Evolutionary conservation across 2,113 vertebrate genomes (phyloP).

Genomic region (Platysteira castanea): DNA sequence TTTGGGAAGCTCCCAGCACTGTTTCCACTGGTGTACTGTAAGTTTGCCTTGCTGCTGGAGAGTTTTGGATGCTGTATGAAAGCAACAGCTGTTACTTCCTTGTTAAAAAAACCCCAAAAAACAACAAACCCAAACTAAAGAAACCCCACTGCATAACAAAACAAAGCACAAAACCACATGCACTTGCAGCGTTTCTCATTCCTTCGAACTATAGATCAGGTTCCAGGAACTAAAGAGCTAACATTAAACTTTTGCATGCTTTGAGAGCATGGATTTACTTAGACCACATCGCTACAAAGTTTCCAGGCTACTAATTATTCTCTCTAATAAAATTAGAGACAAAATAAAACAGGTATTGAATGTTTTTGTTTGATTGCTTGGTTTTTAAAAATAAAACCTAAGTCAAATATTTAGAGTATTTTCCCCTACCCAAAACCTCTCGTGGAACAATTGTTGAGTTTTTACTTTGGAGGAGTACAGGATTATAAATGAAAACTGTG

Average conservation of each 20-base stretch:
- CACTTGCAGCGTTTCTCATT: constrained; percentile 32
- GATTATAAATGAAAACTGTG: not conserved
- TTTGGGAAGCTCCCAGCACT: not conserved
- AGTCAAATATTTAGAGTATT: not conserved
- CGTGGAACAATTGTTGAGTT: not conserved
- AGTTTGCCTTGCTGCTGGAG: not conserved
- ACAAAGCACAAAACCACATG: constrained; percentile 39
- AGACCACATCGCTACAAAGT: not conserved
- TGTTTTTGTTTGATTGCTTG: not conserved
- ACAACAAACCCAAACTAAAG: not conserved
- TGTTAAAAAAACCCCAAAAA: not conserved
- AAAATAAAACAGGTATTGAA: not conserved
- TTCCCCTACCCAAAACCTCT: not conserved
- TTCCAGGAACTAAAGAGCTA: constrained; percentile 32
- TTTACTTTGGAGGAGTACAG: not conserved
- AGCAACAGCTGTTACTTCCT: constrained; percentile 54
- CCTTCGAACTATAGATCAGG: constrained; percentile 50
- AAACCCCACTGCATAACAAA: not conserved
- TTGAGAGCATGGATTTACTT: not conserved
- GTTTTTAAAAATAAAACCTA: not conserved
- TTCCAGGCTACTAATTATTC: not conserved
- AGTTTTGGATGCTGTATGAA: constrained; percentile 29
- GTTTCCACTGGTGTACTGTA: not conserved
- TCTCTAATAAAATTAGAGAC: not conserved
- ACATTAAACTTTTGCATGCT: not conserved